Base-by-base conservation (phyloP, 2,113 vertebrate genomes). In the Crotalus tigris region DNA sequence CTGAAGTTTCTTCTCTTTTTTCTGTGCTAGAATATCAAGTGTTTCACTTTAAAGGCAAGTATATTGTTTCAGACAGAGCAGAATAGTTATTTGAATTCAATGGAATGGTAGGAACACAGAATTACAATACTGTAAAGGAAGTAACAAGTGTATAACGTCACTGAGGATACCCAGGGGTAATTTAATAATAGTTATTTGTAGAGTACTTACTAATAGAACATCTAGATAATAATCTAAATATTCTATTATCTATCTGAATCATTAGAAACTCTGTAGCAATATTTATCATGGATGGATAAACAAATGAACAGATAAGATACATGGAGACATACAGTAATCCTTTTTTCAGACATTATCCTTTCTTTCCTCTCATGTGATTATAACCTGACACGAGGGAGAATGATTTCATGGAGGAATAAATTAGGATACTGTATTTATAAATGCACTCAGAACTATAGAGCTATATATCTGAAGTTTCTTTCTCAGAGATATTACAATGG, bases 51-150 rank as follows among this genome's bases (percentile, higher is more conserved):
- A 96, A 94, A 95, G 90, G 19, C 87, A 95, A 2, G 85, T 94
- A 93, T 95, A 59, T 7, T 1, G 92, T 96, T 44, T 91, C 91
- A 95, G 93, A 85, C 75, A 53, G 51, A 95, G 87, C 33, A 90
- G 53, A 94, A 57, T 87, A 95, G 85, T 64, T 96, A 91, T 91
- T 29, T 89, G 81, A 88, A 95, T 92, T 97, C 93, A 85, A 49
- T 92, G 92, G 96, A 94, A 96, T 93, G 94, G 95, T 92, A 93
- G 26, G 95, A 97, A 96, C 96, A 97, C 94, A 95, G 97, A 97
- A 95, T 96, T 93, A 91, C 95, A 96, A 93, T 57, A 95, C 95
- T 93, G 15, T 58, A 92, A 95, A 44, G 44, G 96, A 87, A 88
- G 21, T 85, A 91, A 92, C 61, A 94, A 86, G 92, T 58, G 91